Base-by-base conservation (phyloP, 2,113 vertebrate genomes). In the Sander lucioperca region DNA sequence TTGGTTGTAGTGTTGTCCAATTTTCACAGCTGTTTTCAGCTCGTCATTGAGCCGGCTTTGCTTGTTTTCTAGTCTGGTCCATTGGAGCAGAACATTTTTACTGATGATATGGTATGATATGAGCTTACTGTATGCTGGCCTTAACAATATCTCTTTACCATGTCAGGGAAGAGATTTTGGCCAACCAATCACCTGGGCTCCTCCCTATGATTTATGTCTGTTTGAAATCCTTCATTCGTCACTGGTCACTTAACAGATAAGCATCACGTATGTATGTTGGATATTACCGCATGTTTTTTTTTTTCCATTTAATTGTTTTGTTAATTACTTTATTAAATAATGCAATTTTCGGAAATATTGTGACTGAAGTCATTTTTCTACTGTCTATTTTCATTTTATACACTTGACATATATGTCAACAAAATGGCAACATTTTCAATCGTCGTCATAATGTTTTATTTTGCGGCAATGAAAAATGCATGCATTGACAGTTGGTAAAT, bases 251-350 rank as follows among this genome's bases (percentile, higher is more conserved):
- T 87, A 84, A 75, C 61, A 83, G 47, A 85, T 77, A 76, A 72
- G 56, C 86, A 86, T 84, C 70, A 77, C 85, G 67, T 82, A 91
- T 87, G 85, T 91, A 86, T 85, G 79, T 85, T 90, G 81, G 74
- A 88, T 90, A 88, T 91, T 82, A 90, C 76, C 9, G 83, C 91
- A 93, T 89, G 92, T 66, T 86, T 78, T 93, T 94, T 88, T 86
- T 64, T 58, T 1, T 57, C 9, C 6, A 27, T 87, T 75, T 57
- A 54, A 69, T 63, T 79, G 23, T 86, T 68, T 91, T 91, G 69
- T 86, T 86, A 57, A 85, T 90, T 87, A 74, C 89, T 90, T 90
- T 88, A 91, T 91, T 94, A 92, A 93, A 93, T 82, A 86, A 89
- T 87, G 74, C 86, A 77, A 53, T 86, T 86, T 86, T 92, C 86